These are phyloP conservation scores for Babyrousa celebensis DNA, from an alignment of 2,797 vertebrate genomes.

Conservation along the genomic window DNA sequence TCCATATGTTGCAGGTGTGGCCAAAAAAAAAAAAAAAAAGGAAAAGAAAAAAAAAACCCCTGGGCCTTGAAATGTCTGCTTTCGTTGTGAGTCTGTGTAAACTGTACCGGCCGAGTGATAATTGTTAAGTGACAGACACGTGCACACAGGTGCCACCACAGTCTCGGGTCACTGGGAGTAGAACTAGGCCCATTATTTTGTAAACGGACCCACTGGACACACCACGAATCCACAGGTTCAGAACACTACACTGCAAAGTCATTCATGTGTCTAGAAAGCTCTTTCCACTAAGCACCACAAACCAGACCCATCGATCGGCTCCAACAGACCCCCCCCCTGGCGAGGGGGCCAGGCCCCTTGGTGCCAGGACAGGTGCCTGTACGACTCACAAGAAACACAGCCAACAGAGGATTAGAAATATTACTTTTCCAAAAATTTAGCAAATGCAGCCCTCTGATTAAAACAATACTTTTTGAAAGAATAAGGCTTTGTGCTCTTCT, in stretches of 20 bases:
- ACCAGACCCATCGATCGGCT: not conserved
- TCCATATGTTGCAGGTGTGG: too few species aligned
- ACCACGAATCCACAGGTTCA: not conserved
- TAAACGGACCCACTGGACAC: not conserved
- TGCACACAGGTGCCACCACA: not conserved
- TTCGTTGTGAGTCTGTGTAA: not conserved
- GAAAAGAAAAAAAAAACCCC: too few species aligned
- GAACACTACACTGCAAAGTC: not conserved
- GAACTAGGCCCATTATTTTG: not conserved
- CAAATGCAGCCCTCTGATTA: not conserved
- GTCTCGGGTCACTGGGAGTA: not conserved
- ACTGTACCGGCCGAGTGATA: not conserved
- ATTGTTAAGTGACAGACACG: not conserved
- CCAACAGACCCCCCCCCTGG: not conserved
- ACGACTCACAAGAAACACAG: not conserved
- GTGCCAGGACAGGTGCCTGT: not conserved
- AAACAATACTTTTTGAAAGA: not conserved
- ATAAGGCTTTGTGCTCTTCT: not conserved
- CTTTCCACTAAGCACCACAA: not conserved
- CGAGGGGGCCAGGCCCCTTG: not conserved
- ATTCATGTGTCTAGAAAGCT: not conserved
- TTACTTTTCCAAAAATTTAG: not conserved
- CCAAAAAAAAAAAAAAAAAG: too few species aligned
- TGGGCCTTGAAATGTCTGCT: not conserved
- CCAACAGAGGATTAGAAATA: not conserved